A percentile compares a stretch with the other conserved stretches of the same genome.
Evolutionary conservation across 2,113 vertebrate genomes (phyloP).

Genomic region (Lycocorax pyrrhopterus): DNA sequence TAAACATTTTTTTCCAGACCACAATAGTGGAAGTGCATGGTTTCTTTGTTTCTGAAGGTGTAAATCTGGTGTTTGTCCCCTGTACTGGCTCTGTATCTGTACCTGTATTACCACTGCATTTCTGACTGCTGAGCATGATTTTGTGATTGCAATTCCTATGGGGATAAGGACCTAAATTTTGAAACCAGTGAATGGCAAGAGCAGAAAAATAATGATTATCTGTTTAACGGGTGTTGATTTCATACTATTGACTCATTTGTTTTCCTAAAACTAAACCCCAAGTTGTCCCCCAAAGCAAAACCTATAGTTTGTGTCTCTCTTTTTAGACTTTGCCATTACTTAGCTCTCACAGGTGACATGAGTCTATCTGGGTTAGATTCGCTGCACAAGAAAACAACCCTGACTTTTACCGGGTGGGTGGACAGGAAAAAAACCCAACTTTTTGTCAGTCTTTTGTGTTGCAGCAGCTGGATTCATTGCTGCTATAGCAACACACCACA

Average conservation of each 20-base stretch:
- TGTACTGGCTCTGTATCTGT: neutral
- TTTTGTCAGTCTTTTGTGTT: constrained; percentile 84
- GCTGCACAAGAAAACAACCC: constrained; percentile 53
- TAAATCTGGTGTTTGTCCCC: neutral
- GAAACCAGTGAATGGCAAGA: neutral
- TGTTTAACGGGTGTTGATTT: constrained; percentile 12
- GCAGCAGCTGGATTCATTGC: constrained; percentile 86
- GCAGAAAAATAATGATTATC: neutral
- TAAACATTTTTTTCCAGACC: neutral
- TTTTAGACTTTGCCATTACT: neutral
- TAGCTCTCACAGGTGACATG: constrained; percentile 39
- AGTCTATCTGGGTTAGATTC: constrained; percentile 52
- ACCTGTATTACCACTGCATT: neutral
- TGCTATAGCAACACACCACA: constrained; percentile 95
- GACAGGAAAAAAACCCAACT: constrained; percentile 61
- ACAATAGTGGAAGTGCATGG: neutral
- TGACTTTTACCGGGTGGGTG: constrained; percentile 69
- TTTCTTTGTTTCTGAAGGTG: neutral
- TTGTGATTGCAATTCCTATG: neutral
- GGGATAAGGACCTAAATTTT: neutral
- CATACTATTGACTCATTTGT: neutral
- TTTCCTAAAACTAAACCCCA: neutral
- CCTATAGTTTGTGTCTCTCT: neutral
- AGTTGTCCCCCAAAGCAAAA: neutral
- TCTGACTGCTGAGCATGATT: neutral